Percentiles rank a stretch among this genome's conserved stretches.
Evolutionary conservation across 2,113 vertebrate species (phyloP).

Genomic region (Microtus pennsylvanicus): DNA sequence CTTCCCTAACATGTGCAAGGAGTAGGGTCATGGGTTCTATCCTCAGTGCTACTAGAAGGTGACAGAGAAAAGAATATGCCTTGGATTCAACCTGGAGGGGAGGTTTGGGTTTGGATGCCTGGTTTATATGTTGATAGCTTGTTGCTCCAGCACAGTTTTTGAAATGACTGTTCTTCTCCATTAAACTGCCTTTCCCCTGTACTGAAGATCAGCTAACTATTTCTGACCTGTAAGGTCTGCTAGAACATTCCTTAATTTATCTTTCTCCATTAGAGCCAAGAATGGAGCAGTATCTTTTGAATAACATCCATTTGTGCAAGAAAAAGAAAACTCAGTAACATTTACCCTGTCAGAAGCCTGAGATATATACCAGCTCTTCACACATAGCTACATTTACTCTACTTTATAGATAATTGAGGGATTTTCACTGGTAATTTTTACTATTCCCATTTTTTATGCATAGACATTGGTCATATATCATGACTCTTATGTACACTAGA

Average conservation of each 20-base stretch:
- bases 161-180: not conserved
- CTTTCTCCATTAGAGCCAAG: conserved; percentile 28
- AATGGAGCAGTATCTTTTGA: conserved; percentile 33
- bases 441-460: not conserved
- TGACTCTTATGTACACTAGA: not conserved
- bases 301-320: not conserved
- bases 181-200: conserved; percentile 21
- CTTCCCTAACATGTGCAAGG: not conserved
- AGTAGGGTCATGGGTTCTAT: not conserved
- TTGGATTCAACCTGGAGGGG: not conserved
- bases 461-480: not conserved
- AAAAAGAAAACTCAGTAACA: conserved; percentile 56
- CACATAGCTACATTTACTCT: conserved; percentile 38
- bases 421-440: conserved; percentile 42
- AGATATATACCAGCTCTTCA: conserved; percentile 2
- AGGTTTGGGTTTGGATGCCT: not conserved
- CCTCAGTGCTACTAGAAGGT: not conserved
- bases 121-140: not conserved
- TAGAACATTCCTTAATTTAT: conserved; percentile 56
- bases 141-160: not conserved
- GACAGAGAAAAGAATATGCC: not conserved
- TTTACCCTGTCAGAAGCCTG: conserved; percentile 23
- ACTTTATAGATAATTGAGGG: conserved; percentile 41
- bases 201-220: not conserved
- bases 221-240: conserved; percentile 32